Percentiles rank a stretch among this genome's conserved stretches.
phyloP scores from a whole-genome alignment of 2,888 invertebrate species.

The Notodonta ziczac region DNA sequence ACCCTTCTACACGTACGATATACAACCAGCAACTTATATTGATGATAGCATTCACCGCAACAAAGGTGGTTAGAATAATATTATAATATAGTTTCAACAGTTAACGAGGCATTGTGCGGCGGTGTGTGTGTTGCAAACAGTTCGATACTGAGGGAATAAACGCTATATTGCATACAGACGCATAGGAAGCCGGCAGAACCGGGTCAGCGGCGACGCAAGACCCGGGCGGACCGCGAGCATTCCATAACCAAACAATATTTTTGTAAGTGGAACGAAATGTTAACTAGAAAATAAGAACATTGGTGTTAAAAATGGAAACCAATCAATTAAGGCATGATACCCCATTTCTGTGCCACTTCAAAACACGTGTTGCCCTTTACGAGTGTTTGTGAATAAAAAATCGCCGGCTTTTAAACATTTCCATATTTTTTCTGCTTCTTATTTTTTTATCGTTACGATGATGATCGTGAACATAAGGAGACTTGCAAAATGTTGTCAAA shows the following conservation, averaged over 20 bases:
- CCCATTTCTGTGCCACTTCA: not conserved
- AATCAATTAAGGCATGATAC: not conserved
- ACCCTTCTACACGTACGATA: not conserved
- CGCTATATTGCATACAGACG: slow-evolving; percentile 32
- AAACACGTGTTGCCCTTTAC: not conserved
- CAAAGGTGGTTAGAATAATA: slow-evolving; percentile 3
- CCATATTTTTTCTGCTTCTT: too few relatives aligned
- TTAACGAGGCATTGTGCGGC: slow-evolving; percentile 11
- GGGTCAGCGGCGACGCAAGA: slow-evolving; percentile 40
- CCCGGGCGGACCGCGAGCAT: slow-evolving; percentile 22
- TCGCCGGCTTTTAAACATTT: not conserved
- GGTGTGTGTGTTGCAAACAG: slow-evolving; percentile 30
- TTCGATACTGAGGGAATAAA: slow-evolving; percentile 37
- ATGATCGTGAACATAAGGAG: not conserved
- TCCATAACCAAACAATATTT: slow-evolving; percentile 4
- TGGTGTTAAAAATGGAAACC: not conserved
- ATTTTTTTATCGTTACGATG: not conserved
- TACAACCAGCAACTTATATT: not conserved
- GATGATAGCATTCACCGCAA: slow-evolving; percentile 2
- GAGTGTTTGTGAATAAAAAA: not conserved
- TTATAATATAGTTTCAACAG: not conserved
- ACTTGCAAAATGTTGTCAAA: not conserved
- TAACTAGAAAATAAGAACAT: not conserved
- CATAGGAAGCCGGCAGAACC: slow-evolving; percentile 36
- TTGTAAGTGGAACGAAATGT: not conserved